Evolutionary conservation across 2,797 vertebrate genomes (phyloP), one percentile per base, ranked within the genome.

Genomic region (Merluccius polli): DNA sequence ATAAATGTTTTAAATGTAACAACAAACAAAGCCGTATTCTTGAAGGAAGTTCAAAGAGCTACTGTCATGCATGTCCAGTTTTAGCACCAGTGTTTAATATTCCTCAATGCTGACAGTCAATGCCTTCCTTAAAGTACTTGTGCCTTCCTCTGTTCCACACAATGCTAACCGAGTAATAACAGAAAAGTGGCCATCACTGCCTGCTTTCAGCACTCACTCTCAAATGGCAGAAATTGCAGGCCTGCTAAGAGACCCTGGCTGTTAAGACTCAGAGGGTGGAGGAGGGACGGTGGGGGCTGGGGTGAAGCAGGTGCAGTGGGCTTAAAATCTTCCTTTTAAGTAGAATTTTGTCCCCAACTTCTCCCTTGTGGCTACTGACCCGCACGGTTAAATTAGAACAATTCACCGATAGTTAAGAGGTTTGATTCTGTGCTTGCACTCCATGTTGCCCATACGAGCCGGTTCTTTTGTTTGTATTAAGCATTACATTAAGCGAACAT

Each of bases 211-310:
- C 90, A 89, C 87, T 90, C 89, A 86, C 89, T 89, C 88, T 89
- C 84, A 91, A 92, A 92, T 91, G 91, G 91, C 89, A 92, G 87
- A 93, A 93, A 93, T 93, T 90, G 90, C 87, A 88, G 86, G 83
- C 87, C n/a, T 89, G 88, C 90, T 85, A 81, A 70, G 59, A 77
- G 59, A 77, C 84, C 89, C 82, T 70, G 77, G 86, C 88, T 86
- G 84, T 78, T 86, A 85, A 85, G n/a, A n/a, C n/a, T n/a, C n/a
- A n/a, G 79, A 87, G 88, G 86, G 84, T 86, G 85, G 74, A 79
- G 75, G 79, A 85, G 78, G 73, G 84, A 59, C 21, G n/a, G 84
- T 79, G 74, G 83, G 87, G 90, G 84, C 89, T 85, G 83, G 80
- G 79, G 86, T 30, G 70, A 85, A 79, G 84, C 87, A 82, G 86